Evolutionary conservation across 1,140 invertebrate genomes (phyloP), one percentile per base, ranked within the genome.

Genomic region (Drosophila arizonae): DNA sequence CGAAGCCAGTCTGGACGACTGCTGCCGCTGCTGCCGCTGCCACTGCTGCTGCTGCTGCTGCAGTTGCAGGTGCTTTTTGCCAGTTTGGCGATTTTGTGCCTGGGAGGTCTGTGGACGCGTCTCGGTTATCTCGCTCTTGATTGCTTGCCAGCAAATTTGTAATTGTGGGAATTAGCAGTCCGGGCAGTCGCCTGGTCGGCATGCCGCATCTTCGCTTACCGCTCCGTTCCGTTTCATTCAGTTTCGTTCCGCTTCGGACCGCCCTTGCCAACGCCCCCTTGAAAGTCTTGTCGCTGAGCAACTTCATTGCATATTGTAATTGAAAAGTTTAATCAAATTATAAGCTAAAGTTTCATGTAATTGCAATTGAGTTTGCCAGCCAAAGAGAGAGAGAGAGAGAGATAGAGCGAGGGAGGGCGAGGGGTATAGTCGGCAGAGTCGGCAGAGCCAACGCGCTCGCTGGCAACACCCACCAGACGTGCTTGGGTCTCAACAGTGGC

Each of bases 311-410:
- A 86, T 86, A 86, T 87, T 86, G 81, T 86, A 86, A 86, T 86
- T 86, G 81, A 86, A 86, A 86, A 86, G 82, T 86, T 86, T 86
- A 86, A 86, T 86, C 82, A 86, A 86, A 86, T 86, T 86, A 86
- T 87, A 87, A 76, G 82, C 82, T 86, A 67, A 81, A 85, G 76
- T 81, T 87, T 81, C 75, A 52, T 77, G 81, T 86, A 86, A 85
- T 85, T 85, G 75, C 81, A 76, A 86, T 85, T 77, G 81, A 81
- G 77, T 80, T 85, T 17, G 43, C 43, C 15, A 13, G n/a, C 43
- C 2, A 46, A 15, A 4, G 5, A 4, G 43, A 15, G 43, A 3
- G 43, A n/a, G 43, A 4, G 43, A n/a, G 43, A 8, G 13, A 4
- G 43, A 15, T n/a, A 3, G 43, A 5, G n/a, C 2, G 43, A n/a